Evolutionary conservation across 2,797 vertebrate species (phyloP), one percentile per base, ranked within the genome.

Genomic region (Myotis findleyi): DNA sequence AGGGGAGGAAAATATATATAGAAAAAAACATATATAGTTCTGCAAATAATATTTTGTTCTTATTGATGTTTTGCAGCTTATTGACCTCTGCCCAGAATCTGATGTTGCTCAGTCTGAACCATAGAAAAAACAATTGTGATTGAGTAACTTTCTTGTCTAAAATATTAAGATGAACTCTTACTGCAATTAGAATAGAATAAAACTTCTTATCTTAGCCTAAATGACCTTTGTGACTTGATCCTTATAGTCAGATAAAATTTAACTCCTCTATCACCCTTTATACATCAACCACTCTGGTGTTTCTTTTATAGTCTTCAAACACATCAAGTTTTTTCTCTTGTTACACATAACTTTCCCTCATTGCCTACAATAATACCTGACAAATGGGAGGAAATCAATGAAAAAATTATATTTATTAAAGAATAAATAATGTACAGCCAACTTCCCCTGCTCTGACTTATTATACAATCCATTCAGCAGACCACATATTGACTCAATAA

Each of bases 401-500:
- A 88, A 93, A 72, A 93, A 72, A 89, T 38, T 3, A 5, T 16
- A 76, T 71, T 69, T 86, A 9, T 81, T 87, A 59, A 90, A 47
- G 41, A 90, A 14, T 59, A 23, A 90, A 47, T 73, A 5, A 76
- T 75, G 68, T 49, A 25, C 23, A 64, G 16, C 10, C 47, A 51
- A 90, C 59, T 59, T 93, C 10, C 9, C 10, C 1, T 6, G 38
- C 13, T 27, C 41, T 53, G 21, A 80, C 7, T 83, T 23, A 36
- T 73, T 91, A 44, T 51, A 75, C 83, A 91, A 85, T 44, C 8
- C 12, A 44, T 30, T 92, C 79, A 71, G 12, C 69, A 92, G 12
- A 77, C 1, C 9, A 86, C n/a, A 49, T 93, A 49, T 14, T 1
- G 77, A 27, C n/a, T 91, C 62, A 97, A 20, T 41, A 97, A 64